phyloP scores from a whole-genome alignment of 2,113 vertebrate species.

The Paracanthobrama guichenoti region DNA sequence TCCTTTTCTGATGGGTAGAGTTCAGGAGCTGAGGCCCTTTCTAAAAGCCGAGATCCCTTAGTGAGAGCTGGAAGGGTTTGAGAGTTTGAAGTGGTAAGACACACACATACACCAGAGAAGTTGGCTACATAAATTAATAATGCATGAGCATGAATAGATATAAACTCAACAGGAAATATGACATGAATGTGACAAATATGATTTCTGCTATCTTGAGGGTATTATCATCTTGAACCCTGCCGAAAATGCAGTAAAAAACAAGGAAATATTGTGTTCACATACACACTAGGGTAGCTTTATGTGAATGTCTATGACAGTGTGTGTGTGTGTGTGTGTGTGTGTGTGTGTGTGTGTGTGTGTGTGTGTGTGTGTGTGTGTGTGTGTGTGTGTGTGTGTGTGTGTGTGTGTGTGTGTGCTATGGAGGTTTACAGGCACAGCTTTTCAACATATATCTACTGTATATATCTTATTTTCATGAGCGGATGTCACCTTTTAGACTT shows the following conservation, averaged over 20 bases:
- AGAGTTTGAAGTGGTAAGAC: not conserved
- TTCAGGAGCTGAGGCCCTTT: not conserved
- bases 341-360: not conserved
- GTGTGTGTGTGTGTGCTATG: not conserved
- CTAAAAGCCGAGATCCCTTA: constrained; percentile 10
- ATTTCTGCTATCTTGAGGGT: constrained; percentile 11
- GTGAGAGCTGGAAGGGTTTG: constrained; percentile 23
- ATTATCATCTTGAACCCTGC: not conserved
- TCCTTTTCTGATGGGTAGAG: constrained; percentile 13
- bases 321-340: not conserved
- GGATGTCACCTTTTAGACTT: not conserved
- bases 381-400: not conserved
- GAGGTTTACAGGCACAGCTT: not conserved
- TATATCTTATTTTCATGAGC: not conserved
- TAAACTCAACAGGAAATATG: not conserved
- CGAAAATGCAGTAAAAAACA: not conserved
- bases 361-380: not conserved
- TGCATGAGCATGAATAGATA: constrained; percentile 33
- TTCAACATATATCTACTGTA: not conserved
- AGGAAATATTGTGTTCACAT: not conserved
- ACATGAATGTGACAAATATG: constrained; percentile 18
- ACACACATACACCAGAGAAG: not conserved
- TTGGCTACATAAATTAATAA: constrained; percentile 9
- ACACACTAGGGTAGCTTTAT: not conserved
- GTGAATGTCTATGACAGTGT: not conserved